Evolutionary conservation across 92 coral and sea anemone genomes (phyloP).

Genomic region (Porites rus): DNA sequence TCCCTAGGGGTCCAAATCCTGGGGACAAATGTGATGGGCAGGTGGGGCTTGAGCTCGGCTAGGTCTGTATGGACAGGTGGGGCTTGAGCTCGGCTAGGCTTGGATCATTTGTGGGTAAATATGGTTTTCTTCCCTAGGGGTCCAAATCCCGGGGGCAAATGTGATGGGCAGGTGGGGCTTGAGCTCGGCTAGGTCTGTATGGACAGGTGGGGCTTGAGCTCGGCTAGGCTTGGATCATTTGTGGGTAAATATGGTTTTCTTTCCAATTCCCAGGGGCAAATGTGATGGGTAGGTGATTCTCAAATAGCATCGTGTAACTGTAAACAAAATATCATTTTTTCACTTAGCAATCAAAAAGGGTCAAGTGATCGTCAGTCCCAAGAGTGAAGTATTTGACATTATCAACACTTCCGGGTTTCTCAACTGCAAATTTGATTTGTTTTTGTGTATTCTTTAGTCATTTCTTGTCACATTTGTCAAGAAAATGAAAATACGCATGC

Average conservation of each 20-base stretch:
- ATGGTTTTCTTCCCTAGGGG: too few species aligned
- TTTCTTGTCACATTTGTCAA: too few species aligned
- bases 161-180: slow-evolving; percentile 15
- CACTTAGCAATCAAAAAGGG: too few species aligned
- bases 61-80: background rate
- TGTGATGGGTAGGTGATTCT: background rate
- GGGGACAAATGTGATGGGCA: background rate
- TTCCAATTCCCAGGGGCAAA: slow-evolving; percentile 1
- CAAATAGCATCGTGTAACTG: too few species aligned
- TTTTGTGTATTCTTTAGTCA: too few species aligned
- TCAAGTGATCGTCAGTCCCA: too few species aligned
- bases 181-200: background rate
- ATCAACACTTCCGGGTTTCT: too few species aligned
- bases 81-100: slow-evolving; percentile 4
- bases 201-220: background rate
- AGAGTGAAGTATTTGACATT: too few species aligned
- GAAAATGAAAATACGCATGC: too few species aligned
- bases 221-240: slow-evolving; percentile 9
- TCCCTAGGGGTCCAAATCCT: background rate
- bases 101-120: background rate
- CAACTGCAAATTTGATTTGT: too few species aligned
- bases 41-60: slow-evolving; percentile 7
- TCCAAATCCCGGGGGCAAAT: background rate
- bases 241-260: background rate
- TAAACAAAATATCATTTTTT: too few species aligned